Base-by-base conservation (phyloP, 2,113 vertebrate species). In the Condylura cristata region DNA sequence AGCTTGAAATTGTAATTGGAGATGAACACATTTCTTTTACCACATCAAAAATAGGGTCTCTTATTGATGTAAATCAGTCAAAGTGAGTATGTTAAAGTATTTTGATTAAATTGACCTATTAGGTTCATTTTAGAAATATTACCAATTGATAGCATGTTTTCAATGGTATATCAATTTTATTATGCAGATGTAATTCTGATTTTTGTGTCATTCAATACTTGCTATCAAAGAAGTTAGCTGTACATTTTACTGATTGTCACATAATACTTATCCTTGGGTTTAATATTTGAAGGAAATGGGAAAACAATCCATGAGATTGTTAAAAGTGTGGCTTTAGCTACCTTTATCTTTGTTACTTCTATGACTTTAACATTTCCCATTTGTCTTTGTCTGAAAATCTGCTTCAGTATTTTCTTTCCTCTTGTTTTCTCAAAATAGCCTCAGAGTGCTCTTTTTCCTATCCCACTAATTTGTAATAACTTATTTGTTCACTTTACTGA, bases 21-120 rank as follows among this genome's bases (percentile, higher is more conserved):
- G 99, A 99, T 0, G 99, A 99, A 86, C 99, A 99, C 96, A 99
- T 99, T 98, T 99, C 99, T 93, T 99, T 99, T 95, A 99, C 99
- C 51, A 99, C 99, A 0, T 99, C 99, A 94, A 99, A 99, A 98
- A 99, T 99, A 0, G 99, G 99, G 91, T 99, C 99, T 16, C 98
- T 99, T 97, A 99, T 99, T 89, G 99, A 99, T 34, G 99, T 99
- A 85, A 99, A 99, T 97, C 99, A 99, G 96, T 99, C 99, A 72
- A 99, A 99, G 99, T 99, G 97, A 75, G 99, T 99, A 79, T 74
- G 75, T 4, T 92, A 16, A 72, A 90, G 20, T 17, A 60, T 90
- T 93, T 85, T 74, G 10, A 17, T 24, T 79, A 56, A 75, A 26
- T 41, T 58, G 28, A 13, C n/a, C 2, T 65, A 34, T 48, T 32